Percentiles rank a stretch among this genome's conserved stretches.
Evolutionary conservation across 2,113 vertebrate species (phyloP).

Genomic region (Monarcha castaneiventris): DNA sequence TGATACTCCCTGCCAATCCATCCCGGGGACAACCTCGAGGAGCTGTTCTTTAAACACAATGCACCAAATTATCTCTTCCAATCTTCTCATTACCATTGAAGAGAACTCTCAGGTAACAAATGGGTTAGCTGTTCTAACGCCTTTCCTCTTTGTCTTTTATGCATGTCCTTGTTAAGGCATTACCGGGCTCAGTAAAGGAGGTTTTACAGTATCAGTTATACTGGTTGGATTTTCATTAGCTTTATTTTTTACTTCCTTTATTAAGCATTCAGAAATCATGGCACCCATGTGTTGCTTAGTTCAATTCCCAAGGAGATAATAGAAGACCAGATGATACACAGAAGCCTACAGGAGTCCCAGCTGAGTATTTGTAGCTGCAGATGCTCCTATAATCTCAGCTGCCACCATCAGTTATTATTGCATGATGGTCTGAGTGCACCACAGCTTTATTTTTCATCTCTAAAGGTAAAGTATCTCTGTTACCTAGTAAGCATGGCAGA

Average conservation of each 20-base stretch:
- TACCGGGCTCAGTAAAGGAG: background rate
- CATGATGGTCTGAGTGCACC: background rate
- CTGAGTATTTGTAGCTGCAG: slow-evolving; percentile 19
- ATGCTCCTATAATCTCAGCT: background rate
- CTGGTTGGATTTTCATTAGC: background rate
- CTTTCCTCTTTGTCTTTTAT: background rate
- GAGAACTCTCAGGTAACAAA: slow-evolving; percentile 25
- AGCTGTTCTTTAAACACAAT: background rate
- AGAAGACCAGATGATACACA: slow-evolving; percentile 15
- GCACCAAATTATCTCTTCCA: background rate
- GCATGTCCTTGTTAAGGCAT: background rate
- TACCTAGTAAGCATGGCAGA: background rate
- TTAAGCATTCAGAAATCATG: background rate
- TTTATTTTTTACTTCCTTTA: slow-evolving; percentile 14
- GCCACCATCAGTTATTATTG: slow-evolving; percentile 6
- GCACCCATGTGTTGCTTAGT: slow-evolving; percentile 8
- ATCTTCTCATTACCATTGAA: slow-evolving; percentile 25
- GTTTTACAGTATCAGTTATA: background rate
- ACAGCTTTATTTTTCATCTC: background rate
- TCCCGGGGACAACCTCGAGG: background rate
- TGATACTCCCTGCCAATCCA: background rate
- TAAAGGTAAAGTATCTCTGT: background rate
- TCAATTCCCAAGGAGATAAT: background rate
- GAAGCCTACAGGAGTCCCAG: slow-evolving; percentile 19
- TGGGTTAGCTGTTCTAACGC: background rate